A percentile compares a stretch with the other conserved stretches of the same genome.
Evolutionary conservation across 2,797 vertebrate genomes (phyloP).

Genomic region (Pangasius djambal): DNA sequence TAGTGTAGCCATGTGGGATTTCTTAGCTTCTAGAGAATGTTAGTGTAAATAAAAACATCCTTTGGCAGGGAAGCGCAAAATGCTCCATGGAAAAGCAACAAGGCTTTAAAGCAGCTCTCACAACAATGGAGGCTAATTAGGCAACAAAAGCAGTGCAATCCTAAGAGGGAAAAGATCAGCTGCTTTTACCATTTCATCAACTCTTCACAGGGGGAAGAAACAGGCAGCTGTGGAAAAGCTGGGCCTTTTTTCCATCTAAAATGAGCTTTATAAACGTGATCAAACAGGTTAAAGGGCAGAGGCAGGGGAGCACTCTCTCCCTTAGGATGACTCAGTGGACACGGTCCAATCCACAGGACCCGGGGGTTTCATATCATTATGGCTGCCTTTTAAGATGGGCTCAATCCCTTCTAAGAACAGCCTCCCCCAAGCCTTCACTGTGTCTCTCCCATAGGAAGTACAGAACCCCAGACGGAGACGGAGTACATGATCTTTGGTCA

Average conservation of each 20-base stretch:
- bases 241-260: constrained; percentile 49
- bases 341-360: constrained; percentile 48
- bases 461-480: constrained; percentile 45
- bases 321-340: constrained; percentile 57
- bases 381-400: constrained; percentile 53
- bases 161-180: constrained; percentile 61
- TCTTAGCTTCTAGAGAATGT: constrained; percentile 56
- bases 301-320: constrained; percentile 46
- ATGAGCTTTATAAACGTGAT: constrained; percentile 58
- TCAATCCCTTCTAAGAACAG: constrained; percentile 52
- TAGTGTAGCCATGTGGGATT: constrained; percentile 46
- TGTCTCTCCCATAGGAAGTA: constrained; percentile 55
- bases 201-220: constrained; percentile 52
- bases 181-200: constrained; percentile 62
- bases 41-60: constrained; percentile 80
- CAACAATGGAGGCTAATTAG: constrained; percentile 83
- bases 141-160: constrained; percentile 73
- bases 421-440: constrained; percentile 39
- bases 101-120: constrained; percentile 76
- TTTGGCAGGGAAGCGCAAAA: constrained; percentile 71
- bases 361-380: constrained; percentile 51
- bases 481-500: constrained; percentile 59
- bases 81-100: constrained; percentile 68
- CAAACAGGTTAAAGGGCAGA: constrained; percentile 58
- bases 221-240: constrained; percentile 53